phyloP scores from a whole-genome alignment of 2,797 vertebrate species.

The Ispidina lecontei region DNA sequence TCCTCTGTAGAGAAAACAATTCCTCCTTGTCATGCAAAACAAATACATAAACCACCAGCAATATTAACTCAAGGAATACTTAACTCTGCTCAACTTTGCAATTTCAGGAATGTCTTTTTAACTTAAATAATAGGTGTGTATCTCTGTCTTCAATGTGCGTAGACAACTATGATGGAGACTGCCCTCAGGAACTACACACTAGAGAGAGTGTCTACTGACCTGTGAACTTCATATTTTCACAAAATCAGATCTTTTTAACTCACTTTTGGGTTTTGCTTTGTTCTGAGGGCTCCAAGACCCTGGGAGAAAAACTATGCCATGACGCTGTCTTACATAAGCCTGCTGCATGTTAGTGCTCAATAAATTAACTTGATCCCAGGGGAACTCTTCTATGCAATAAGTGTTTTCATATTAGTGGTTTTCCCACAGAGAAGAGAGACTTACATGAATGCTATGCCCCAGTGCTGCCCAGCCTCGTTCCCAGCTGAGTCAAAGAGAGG shows the following conservation, averaged over 20 bases:
- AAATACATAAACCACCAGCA: background rate
- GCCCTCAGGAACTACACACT: background rate
- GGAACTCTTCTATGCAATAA: background rate
- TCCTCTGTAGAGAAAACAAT: background rate
- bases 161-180: background rate
- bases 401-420: background rate
- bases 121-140: background rate
- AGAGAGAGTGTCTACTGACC: background rate
- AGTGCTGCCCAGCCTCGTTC: constrained; percentile 89
- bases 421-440: constrained; percentile 52
- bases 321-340: background rate
- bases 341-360: background rate
- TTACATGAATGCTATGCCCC: constrained; percentile 91
- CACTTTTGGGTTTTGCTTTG: background rate
- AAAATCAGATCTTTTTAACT: background rate
- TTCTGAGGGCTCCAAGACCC: background rate
- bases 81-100: background rate
- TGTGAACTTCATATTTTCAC: background rate
- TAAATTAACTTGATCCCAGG: background rate
- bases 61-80: background rate
- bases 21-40: background rate
- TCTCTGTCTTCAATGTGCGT: background rate
- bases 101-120: background rate
- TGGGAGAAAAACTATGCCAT: rapidly evolving
- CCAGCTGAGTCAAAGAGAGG: constrained; percentile 91